Conservation (phyloP, 1,140 invertebrate species). For the Zaprionus davidi region DNA sequence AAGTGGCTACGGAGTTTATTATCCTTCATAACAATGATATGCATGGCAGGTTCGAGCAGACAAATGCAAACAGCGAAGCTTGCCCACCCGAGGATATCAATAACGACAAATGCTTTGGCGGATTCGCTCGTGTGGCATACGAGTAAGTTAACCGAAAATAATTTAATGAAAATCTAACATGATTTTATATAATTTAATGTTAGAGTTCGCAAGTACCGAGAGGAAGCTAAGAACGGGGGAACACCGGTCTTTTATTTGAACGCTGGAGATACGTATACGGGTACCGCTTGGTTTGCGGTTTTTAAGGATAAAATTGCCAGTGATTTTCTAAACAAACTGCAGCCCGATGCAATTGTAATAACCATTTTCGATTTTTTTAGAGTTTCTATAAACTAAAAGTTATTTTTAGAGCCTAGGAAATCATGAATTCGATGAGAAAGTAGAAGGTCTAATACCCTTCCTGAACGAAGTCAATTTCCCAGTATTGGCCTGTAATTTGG, state of each 20-base stretch:
- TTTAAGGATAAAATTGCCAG: conserved; percentile 91
- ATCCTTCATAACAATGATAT: conserved; percentile 96
- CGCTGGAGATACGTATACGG: conserved; percentile 95
- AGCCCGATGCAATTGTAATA: conserved; percentile 93
- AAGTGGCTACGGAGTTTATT: conserved; percentile 85
- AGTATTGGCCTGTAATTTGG: conserved; percentile 91
- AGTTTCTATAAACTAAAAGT: neutral
- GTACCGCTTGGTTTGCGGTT: conserved; percentile 92
- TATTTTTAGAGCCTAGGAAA: conserved; percentile 92
- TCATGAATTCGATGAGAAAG: conserved; percentile 95
- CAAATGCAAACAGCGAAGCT: conserved; percentile 87
- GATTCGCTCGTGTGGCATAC: conserved; percentile 90
- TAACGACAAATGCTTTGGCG: conserved; percentile 90
- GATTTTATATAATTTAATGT: neutral
- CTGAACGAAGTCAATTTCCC: conserved; percentile 89
- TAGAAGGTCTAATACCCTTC: conserved; percentile 90
- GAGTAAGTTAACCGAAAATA: conserved; percentile 83
- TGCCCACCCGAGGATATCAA: conserved; percentile 86
- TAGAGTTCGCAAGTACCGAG: conserved; percentile 86
- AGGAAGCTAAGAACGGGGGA: conserved; percentile 85
- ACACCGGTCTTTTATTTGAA: conserved; percentile 90
- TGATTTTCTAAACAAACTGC: conserved; percentile 90
- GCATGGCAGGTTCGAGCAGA: conserved; percentile 93
- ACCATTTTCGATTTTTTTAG: neutral
- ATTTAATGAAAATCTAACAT: neutral